These are phyloP conservation scores for Dolichotis patagonum DNA, from an alignment of 2,113 vertebrate species.

Conservation along the genomic window DNA sequence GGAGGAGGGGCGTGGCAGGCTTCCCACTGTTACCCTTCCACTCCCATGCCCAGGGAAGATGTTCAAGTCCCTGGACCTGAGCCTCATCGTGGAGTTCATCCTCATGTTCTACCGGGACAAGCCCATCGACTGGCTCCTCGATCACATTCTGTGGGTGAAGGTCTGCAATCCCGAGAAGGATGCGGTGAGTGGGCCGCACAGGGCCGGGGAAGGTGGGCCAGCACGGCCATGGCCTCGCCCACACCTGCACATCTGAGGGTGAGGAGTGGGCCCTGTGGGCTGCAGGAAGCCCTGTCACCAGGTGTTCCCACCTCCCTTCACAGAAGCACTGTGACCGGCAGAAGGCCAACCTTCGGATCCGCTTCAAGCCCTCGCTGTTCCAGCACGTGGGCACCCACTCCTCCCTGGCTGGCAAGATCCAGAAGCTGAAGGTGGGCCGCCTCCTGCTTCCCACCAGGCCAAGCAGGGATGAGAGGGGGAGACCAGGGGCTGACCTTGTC, in stretches of 20 bases:
- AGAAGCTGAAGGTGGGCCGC: conserved; percentile 95
- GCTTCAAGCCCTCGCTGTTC: conserved; percentile 98
- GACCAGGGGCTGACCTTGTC: neutral
- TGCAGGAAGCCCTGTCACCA: neutral
- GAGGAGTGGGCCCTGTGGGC: neutral
- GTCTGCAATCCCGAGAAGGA: conserved; percentile 99
- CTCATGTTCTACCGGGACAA: conserved; percentile 99
- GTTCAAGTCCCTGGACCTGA: conserved; percentile 98
- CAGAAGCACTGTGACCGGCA: conserved; percentile 99
- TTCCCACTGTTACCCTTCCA: neutral
- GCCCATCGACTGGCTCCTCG: conserved; percentile 99
- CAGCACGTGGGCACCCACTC: conserved; percentile 98
- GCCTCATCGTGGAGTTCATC: conserved; percentile 98
- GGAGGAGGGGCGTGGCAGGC: neutral
- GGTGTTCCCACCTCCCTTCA: neutral
- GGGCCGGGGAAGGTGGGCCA: neutral
- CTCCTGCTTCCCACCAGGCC: neutral
- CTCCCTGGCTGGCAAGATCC: conserved; percentile 98
- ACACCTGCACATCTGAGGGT: accelerated
- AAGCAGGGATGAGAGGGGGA: neutral
- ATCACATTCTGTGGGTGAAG: conserved; percentile 99
- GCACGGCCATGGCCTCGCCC: neutral
- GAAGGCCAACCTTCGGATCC: conserved; percentile 98
- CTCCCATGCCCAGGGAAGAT: conserved; percentile 91
- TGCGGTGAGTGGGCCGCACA: conserved; percentile 89